phyloP scores from a whole-genome alignment of 2,113 vertebrate species.

The Brachyhypopomus occidentalis region DNA sequence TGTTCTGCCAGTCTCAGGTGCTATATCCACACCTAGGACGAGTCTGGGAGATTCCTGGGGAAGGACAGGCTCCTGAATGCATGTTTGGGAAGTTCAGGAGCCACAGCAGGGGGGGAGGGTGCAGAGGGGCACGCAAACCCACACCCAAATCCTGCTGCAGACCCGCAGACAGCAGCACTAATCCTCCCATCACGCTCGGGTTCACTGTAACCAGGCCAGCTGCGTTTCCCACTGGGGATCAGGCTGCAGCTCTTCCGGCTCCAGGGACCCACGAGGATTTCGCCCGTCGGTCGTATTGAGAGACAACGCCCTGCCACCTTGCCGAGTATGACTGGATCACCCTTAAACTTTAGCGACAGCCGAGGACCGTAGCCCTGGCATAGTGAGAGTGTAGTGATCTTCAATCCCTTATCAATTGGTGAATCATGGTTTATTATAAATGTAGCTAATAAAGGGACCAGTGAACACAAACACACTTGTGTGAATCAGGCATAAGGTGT shows the following conservation, averaged over 20 bases:
- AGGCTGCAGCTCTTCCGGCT: slow-evolving; percentile 36
- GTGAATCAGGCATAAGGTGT: too few relatives aligned
- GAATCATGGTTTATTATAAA: background rate
- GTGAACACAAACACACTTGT: too few relatives aligned
- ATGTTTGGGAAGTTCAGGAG: slow-evolving; percentile 28
- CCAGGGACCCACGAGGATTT: slow-evolving; percentile 43
- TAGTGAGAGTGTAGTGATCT: background rate
- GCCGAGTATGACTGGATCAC: slow-evolving; percentile 8
- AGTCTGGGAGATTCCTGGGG: slow-evolving; percentile 13
- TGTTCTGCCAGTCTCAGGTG: slow-evolving; percentile 2
- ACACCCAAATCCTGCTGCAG: slow-evolving; percentile 19
- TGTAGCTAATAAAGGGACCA: background rate
- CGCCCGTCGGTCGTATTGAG: slow-evolving; percentile 44
- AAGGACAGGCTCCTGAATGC: slow-evolving; percentile 30
- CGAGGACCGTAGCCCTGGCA: background rate
- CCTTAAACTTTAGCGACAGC: background rate
- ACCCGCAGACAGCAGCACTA: slow-evolving; percentile 62
- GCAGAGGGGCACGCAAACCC: slow-evolving; percentile 46
- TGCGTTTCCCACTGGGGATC: slow-evolving; percentile 55
- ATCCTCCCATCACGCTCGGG: slow-evolving; percentile 67
- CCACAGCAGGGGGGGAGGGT: background rate
- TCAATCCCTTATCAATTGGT: background rate
- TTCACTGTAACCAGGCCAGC: slow-evolving; percentile 62
- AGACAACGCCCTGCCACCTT: slow-evolving; percentile 46
- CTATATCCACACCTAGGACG: slow-evolving; percentile 22